Evolutionary conservation across 1,140 invertebrate genomes (phyloP).

Genomic region (Popillia japonica): DNA sequence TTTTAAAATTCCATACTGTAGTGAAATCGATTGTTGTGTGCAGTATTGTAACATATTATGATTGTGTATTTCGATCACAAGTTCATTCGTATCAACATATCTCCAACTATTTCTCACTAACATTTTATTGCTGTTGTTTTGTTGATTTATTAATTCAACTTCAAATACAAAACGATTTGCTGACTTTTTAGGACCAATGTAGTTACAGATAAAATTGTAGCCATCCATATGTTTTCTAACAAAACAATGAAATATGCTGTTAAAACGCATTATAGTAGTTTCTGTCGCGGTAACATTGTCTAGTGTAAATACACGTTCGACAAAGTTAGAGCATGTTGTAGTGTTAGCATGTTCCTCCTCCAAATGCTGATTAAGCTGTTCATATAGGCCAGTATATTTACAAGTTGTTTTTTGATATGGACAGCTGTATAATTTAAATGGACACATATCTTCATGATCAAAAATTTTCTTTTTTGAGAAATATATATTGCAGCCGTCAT

Average conservation of each 20-base stretch:
- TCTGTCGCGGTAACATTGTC: background rate
- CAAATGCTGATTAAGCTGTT: background rate
- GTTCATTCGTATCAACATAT: background rate
- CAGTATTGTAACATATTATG: background rate
- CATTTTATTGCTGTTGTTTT: background rate
- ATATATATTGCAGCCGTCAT: background rate
- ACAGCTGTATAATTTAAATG: background rate
- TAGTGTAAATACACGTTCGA: background rate
- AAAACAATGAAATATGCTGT: background rate
- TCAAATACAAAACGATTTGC: background rate
- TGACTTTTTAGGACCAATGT: background rate
- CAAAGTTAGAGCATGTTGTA: background rate
- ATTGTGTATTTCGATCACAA: background rate
- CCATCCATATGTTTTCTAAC: background rate
- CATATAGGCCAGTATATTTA: background rate
- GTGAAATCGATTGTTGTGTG: background rate
- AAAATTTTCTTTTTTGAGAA: background rate
- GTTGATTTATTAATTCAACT: conserved; percentile 14
- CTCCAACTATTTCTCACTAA: background rate
- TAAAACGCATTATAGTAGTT: background rate
- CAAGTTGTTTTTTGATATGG: background rate
- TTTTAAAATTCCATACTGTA: background rate
- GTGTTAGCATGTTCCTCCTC: background rate
- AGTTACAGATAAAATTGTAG: background rate
- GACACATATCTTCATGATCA: background rate